Percentiles rank a stretch among this genome's conserved stretches.
Evolutionary conservation across 2,797 vertebrate genomes (phyloP).

Genomic region (Erpetoichthys calabaricus): DNA sequence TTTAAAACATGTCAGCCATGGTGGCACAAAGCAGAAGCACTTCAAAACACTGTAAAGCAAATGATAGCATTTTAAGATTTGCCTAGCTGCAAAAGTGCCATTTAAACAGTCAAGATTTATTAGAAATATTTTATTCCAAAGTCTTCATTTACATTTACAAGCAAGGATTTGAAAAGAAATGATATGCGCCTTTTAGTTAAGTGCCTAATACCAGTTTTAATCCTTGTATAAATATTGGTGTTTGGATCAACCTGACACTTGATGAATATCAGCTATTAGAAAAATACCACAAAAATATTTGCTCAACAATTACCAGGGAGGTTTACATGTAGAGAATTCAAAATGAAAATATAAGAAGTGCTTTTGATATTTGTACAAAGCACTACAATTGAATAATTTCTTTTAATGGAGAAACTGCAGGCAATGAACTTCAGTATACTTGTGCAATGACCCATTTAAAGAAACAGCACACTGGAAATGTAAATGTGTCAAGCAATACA

Average conservation of each 20-base stretch:
- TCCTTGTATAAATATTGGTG: conserved; percentile 19
- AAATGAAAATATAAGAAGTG: conserved; percentile 32
- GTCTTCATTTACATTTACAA: too few relatives aligned
- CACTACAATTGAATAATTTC: conserved; percentile 15
- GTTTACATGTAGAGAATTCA: conserved; percentile 32
- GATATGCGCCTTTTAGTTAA: neutral
- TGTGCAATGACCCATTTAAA: conserved; percentile 7
- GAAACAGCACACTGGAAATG: conserved; percentile 5
- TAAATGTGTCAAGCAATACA: neutral
- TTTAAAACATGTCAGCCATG: too few relatives aligned
- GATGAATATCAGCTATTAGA: conserved; percentile 39
- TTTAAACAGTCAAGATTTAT: too few relatives aligned
- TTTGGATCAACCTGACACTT: conserved; percentile 27
- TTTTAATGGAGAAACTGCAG: conserved; percentile 2
- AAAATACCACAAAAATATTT: conserved; percentile 37
- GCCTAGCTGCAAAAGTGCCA: too few relatives aligned
- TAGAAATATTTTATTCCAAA: too few relatives aligned
- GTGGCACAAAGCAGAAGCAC: too few relatives aligned
- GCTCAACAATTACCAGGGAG: conserved; percentile 34
- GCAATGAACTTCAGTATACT: conserved; percentile 1
- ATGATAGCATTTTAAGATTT: too few relatives aligned
- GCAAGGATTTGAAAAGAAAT: too few relatives aligned
- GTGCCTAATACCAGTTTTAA: conserved; percentile 9
- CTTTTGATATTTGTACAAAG: conserved; percentile 28
- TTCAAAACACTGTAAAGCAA: too few relatives aligned